Evolutionary conservation across 2,888 invertebrate genomes (phyloP).

Genomic region (Cataglyphis albicans): DNA sequence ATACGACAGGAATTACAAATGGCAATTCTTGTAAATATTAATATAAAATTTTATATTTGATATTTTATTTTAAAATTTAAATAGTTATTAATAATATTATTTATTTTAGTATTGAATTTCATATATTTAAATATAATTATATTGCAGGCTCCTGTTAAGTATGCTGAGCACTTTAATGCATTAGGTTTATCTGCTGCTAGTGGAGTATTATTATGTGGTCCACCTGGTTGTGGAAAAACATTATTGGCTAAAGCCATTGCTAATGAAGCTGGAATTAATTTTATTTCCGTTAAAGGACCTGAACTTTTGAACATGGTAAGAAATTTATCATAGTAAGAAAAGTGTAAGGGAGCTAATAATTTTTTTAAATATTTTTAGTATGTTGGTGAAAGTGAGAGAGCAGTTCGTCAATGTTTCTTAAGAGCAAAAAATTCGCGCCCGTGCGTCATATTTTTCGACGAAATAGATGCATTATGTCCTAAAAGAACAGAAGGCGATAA

Average conservation of each 20-base stretch:
- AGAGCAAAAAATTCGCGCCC: constrained; percentile 98
- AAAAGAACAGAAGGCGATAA: constrained; percentile 92
- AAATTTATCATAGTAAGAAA: constrained; percentile 14
- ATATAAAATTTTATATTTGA: background rate
- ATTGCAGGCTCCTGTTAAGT: constrained; percentile 94
- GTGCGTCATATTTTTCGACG: constrained; percentile 99
- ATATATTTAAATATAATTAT: constrained; percentile 27
- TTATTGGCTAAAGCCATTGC: constrained; percentile 99
- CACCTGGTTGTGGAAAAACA: constrained; percentile 99
- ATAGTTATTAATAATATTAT: background rate
- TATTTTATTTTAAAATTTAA: background rate
- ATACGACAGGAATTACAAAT: constrained; percentile 96
- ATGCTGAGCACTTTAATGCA: constrained; percentile 92
- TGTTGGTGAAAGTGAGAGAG: constrained; percentile 99
- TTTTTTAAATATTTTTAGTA: constrained; percentile 88
- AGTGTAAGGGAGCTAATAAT: background rate
- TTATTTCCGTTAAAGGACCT: constrained; percentile 99
- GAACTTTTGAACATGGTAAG: constrained; percentile 98
- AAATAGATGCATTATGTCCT: constrained; percentile 98
- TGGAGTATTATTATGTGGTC: constrained; percentile 97
- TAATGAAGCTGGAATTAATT: constrained; percentile 99
- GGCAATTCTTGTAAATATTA: constrained; percentile 91
- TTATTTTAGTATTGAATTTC: background rate
- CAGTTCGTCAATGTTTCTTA: constrained; percentile 98
- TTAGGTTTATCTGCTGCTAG: constrained; percentile 94